These are phyloP conservation scores for Epinephelus moara DNA, from an alignment of 2,113 vertebrate genomes.

Conservation along the genomic window DNA sequence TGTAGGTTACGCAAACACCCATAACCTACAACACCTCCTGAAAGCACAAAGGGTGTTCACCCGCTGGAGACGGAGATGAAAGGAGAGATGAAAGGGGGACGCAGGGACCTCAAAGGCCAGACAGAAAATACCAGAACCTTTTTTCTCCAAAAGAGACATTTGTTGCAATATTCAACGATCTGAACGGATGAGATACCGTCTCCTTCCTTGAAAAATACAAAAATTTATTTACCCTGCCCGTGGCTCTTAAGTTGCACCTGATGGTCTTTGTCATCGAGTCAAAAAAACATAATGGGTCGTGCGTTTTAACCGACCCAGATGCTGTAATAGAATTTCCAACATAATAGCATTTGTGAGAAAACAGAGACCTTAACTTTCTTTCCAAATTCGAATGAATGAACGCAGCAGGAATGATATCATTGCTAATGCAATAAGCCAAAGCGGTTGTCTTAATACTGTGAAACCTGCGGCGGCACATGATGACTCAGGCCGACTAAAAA, in stretches of 20 bases:
- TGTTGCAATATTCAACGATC: constrained; percentile 45
- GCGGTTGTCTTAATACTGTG: constrained; percentile 26
- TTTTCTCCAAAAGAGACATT: constrained; percentile 30
- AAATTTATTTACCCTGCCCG: constrained; percentile 52
- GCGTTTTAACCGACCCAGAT: constrained; percentile 37
- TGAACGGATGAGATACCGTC: constrained; percentile 47
- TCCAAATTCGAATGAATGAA: constrained; percentile 57
- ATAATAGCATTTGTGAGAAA: constrained; percentile 68
- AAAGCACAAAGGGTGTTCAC: constrained; percentile 53
- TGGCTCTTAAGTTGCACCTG: constrained; percentile 21
- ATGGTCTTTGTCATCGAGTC: constrained; percentile 52
- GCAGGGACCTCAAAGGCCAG: constrained; percentile 55
- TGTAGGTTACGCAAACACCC: constrained; percentile 58
- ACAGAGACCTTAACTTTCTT: constrained; percentile 47
- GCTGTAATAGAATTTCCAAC: constrained; percentile 61
- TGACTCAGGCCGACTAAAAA: constrained; percentile 46
- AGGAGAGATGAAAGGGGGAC: constrained; percentile 47
- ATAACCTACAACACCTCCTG: constrained; percentile 44
- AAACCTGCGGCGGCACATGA: constrained; percentile 30
- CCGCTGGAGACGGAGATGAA: constrained; percentile 41
- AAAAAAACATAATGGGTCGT: constrained; percentile 53
- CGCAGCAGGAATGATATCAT: constrained; percentile 59
- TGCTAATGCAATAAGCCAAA: constrained; percentile 54
- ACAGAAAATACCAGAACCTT: constrained; percentile 54
- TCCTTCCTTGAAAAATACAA: neutral